phyloP scores from a whole-genome alignment of 37 sponge, comb jelly and placozoan species.

The Dysidea cf. avara region DNA sequence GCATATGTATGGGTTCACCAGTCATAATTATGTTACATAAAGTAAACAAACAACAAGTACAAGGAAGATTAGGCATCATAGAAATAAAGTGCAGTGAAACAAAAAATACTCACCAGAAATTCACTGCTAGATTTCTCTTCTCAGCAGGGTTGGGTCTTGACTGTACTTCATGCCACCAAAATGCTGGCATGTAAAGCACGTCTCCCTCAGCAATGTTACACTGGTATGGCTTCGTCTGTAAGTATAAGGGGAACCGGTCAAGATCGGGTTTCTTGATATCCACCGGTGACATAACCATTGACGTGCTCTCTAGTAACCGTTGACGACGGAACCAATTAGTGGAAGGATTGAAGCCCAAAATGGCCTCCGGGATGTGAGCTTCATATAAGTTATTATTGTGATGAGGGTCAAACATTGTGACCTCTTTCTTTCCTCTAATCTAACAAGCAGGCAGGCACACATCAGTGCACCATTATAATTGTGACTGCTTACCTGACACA shows the following conservation, averaged over 20 bases:
- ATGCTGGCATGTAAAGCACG: slow-evolving; percentile 83
- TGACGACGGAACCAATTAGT: slow-evolving; percentile 41
- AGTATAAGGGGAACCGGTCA: slow-evolving; percentile 63
- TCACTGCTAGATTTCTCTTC: slow-evolving; percentile 76
- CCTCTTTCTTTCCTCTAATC: slow-evolving; percentile 69
- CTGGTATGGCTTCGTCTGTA: slow-evolving; percentile 17
- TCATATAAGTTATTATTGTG: slow-evolving; percentile 75
- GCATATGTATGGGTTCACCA: too few relatives aligned
- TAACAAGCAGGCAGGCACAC: background rate
- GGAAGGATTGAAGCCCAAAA: slow-evolving; percentile 31
- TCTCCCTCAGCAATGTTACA: slow-evolving; percentile 65
- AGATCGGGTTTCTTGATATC: slow-evolving; percentile 62
- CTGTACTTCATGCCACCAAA: slow-evolving; percentile 92
- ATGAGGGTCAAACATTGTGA: slow-evolving; percentile 73
- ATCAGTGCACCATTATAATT: too few relatives aligned
- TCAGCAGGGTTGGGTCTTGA: slow-evolving; percentile 57
- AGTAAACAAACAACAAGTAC: too few relatives aligned
- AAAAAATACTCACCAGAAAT: slow-evolving; percentile 66
- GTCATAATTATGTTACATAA: too few relatives aligned
- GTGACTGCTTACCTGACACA: slow-evolving; percentile 68
- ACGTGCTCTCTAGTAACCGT: slow-evolving; percentile 67
- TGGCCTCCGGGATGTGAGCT: slow-evolving; percentile 77
- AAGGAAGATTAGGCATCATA: too few relatives aligned
- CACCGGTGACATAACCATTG: slow-evolving; percentile 88
- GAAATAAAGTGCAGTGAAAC: too few relatives aligned